These are phyloP conservation scores for Embiotoca jacksoni DNA, from an alignment of 2,113 vertebrate genomes.

Conservation along the genomic window DNA sequence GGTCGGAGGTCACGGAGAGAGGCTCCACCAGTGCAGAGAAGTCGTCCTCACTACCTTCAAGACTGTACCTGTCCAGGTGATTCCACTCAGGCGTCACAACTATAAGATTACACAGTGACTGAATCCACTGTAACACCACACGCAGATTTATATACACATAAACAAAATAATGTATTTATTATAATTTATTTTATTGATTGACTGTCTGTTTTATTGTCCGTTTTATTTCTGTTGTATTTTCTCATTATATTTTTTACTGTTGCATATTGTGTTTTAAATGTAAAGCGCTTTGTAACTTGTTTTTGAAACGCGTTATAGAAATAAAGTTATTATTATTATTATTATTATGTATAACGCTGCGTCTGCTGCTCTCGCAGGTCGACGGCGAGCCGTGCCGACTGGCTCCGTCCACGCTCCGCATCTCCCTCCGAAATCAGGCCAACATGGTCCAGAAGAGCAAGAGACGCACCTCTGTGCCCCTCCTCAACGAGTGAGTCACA, in stretches of 20 bases:
- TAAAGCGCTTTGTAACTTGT: too few relatives aligned
- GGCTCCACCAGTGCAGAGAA: constrained; percentile 95
- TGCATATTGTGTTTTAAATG: too few relatives aligned
- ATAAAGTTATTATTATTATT: too few relatives aligned
- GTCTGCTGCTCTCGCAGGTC: constrained; percentile 71
- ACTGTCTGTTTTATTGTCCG: too few relatives aligned
- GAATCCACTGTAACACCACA: too few relatives aligned
- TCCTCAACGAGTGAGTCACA: constrained; percentile 93
- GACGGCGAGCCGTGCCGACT: constrained; percentile 97
- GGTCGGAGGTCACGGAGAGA: constrained; percentile 96
- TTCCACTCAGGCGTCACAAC: background rate
- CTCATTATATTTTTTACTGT: too few relatives aligned
- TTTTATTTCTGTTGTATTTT: too few relatives aligned
- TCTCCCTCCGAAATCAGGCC: constrained; percentile 96
- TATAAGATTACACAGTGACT: background rate
- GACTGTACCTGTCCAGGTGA: constrained; percentile 96
- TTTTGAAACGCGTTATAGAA: too few relatives aligned
- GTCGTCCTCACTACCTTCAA: constrained; percentile 94
- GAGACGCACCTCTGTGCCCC: constrained; percentile 92
- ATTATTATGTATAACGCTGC: too few relatives aligned
- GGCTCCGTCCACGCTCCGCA: constrained; percentile 90
- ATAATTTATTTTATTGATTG: too few relatives aligned
- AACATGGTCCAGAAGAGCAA: constrained; percentile 99
- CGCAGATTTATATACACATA: too few relatives aligned
- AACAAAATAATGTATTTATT: too few relatives aligned